phyloP scores from a whole-genome alignment of 1,140 invertebrate genomes.

The Drosophila triauraria region DNA sequence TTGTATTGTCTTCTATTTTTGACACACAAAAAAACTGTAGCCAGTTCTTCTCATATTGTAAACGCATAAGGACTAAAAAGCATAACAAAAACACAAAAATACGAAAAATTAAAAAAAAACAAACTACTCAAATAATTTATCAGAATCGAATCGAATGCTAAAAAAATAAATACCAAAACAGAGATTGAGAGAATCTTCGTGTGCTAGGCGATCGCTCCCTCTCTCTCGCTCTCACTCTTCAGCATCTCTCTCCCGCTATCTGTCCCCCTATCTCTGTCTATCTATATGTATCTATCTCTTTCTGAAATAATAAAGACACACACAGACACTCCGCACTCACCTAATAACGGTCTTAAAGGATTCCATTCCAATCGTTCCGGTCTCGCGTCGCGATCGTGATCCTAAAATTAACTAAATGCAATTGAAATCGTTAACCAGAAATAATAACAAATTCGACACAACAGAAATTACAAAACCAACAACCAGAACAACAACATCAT shows the following conservation, averaged over 20 bases:
- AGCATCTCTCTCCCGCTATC: slow-evolving; percentile 28
- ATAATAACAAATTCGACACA: slow-evolving; percentile 46
- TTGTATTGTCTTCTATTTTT: slow-evolving; percentile 53
- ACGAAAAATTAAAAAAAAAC: not conserved
- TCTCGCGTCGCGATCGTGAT: slow-evolving; percentile 41
- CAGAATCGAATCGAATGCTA: slow-evolving; percentile 9
- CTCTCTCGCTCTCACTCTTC: slow-evolving; percentile 15
- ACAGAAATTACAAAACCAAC: slow-evolving; percentile 45
- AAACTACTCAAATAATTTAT: not conserved
- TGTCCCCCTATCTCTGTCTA: slow-evolving; percentile 24
- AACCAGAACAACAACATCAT: slow-evolving; percentile 26
- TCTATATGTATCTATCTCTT: slow-evolving; percentile 36
- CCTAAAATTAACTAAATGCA: slow-evolving; percentile 36
- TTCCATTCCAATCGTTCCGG: slow-evolving; percentile 39
- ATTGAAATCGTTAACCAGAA: slow-evolving; percentile 33
- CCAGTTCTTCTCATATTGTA: slow-evolving; percentile 16
- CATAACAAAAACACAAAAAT: slow-evolving; percentile 29
- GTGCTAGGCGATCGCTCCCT: slow-evolving; percentile 38
- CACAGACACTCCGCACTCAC: slow-evolving; percentile 70
- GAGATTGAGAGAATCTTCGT: slow-evolving; percentile 52
- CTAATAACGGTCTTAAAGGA: slow-evolving; percentile 54
- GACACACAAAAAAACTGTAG: slow-evolving; percentile 36
- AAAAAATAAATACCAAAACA: slow-evolving; percentile 10
- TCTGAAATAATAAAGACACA: slow-evolving; percentile 34
- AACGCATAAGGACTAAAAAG: slow-evolving; percentile 48